A percentile compares a stretch with the other conserved stretches of the same genome.
Conservation (phyloP, 2,113 vertebrate genomes). For the Embiotoca jacksoni region DNA sequence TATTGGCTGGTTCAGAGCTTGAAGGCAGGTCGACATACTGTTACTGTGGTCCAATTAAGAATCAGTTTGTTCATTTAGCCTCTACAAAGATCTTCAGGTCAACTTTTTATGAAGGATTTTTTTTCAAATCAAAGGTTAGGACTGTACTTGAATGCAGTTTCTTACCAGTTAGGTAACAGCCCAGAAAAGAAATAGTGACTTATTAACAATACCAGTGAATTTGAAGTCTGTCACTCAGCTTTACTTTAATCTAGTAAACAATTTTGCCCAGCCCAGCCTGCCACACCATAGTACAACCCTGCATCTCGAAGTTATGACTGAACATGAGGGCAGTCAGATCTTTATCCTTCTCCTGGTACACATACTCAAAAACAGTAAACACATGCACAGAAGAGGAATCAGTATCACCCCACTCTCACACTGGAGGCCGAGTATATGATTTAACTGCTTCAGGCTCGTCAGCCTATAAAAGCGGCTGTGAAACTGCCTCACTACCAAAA, state of each 20-base stretch:
- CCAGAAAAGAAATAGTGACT: too few species aligned
- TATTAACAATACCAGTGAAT: too few species aligned
- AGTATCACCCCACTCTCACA: not conserved
- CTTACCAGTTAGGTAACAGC: too few species aligned
- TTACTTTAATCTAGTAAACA: not conserved
- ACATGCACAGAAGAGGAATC: constrained; percentile 2
- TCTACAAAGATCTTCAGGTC: too few species aligned
- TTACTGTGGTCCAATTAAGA: too few species aligned
- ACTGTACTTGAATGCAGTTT: too few species aligned
- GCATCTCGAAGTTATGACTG: constrained; percentile 15
- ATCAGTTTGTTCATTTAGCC: too few species aligned
- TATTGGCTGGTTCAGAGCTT: too few species aligned
- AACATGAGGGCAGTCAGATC: not conserved
- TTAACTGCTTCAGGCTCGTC: not conserved
- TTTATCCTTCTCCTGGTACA: constrained; percentile 4
- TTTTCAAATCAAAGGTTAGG: too few species aligned
- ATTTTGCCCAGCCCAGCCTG: not conserved
- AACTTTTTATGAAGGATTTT: too few species aligned
- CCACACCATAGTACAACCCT: not conserved
- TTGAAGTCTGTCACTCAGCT: too few species aligned
- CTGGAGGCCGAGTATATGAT: not conserved
- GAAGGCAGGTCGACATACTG: too few species aligned
- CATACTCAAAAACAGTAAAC: not conserved
- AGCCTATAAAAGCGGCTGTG: constrained; percentile 11
- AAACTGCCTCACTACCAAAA: not conserved